Base-by-base conservation (phyloP, 2,797 vertebrate species). In the Lacerta bilineata region DNA sequence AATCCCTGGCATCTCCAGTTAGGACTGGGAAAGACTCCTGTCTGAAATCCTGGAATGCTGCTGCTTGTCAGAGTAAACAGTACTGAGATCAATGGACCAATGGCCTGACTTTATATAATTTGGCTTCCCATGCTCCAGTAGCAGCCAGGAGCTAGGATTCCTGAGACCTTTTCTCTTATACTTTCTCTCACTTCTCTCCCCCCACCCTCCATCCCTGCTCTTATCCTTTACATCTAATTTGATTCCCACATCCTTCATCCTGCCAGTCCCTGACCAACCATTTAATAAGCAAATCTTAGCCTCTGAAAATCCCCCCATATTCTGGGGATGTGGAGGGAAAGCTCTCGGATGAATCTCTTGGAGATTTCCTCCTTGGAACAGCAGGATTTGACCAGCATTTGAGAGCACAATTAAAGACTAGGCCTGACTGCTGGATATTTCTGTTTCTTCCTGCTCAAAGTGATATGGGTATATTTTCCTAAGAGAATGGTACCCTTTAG, bases 61-160 rank as follows among this genome's bases (percentile, higher is more conserved):
- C n/a, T 84, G 69, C 11, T 55, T 59, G 55, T 80, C 8, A 69
- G 27, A 29, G 77, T 79, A 55, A 23, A 41, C 41, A 83, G 15
- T 83, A 83, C 43, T 46, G 41, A 27, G 39, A 39, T 6, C 43
- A 18, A 29, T 66, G 39, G 61, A 43, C 13, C 36, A 66, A 68
- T 66, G 64, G 7, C 4, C 75, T 23, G 36, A 72, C n/a, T 84
- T 1, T 8, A 41, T 43, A 59, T 76, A 76, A 41, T 41, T 29
- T 15, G 46, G 5, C 3, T 85, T 77, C 39, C 83, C 17, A 25
- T 27, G 13, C 36, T 59, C 46, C 25, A 71, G n/a, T 33, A 71
- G 69, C 27, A 36, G 83, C 85, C 79, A 41, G 50, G 41, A 84
- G 83, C 72, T 8, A 46, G 77, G 80, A 88, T 86, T 84, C 91